A percentile compares a stretch with the other conserved stretches of the same genome.
Evolutionary conservation across 2,888 invertebrate species (phyloP).

Genomic region (Euplagia quadripunctaria): DNA sequence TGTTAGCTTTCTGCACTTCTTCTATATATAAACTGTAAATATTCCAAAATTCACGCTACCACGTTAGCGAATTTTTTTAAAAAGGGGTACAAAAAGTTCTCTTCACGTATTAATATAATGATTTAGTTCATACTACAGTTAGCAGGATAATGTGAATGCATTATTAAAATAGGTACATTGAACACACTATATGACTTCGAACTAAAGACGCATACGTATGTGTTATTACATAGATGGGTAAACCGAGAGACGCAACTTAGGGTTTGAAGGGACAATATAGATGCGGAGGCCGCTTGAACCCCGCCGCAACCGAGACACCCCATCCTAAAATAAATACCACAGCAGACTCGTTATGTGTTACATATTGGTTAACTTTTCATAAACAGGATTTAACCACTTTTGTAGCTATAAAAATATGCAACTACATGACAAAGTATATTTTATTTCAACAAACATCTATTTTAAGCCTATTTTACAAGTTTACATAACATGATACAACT

Average conservation of each 20-base stretch:
- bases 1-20: no score
- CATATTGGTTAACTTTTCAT: constrained; percentile 10
- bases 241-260: neutral
- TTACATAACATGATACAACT: neutral
- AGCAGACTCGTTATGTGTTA: constrained; percentile 51
- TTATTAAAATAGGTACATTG: no score
- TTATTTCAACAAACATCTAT: no score
- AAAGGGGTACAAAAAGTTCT: no score
- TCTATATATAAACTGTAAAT: no score
- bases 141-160: no score
- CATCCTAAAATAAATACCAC: constrained; percentile 49
- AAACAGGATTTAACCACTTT: constrained; percentile 2
- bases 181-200: no score
- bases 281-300: constrained; percentile 64
- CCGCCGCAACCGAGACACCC: constrained; percentile 44
- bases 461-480: neutral
- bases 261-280: constrained; percentile 66
- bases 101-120: no score
- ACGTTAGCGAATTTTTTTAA: no score
- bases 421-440: neutral
- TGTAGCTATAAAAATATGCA: neutral
- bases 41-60: no score
- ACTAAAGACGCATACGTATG: no score
- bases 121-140: no score
- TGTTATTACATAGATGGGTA: neutral